phyloP scores from a whole-genome alignment of 2,797 vertebrate species.

The Octomys mimax region DNA sequence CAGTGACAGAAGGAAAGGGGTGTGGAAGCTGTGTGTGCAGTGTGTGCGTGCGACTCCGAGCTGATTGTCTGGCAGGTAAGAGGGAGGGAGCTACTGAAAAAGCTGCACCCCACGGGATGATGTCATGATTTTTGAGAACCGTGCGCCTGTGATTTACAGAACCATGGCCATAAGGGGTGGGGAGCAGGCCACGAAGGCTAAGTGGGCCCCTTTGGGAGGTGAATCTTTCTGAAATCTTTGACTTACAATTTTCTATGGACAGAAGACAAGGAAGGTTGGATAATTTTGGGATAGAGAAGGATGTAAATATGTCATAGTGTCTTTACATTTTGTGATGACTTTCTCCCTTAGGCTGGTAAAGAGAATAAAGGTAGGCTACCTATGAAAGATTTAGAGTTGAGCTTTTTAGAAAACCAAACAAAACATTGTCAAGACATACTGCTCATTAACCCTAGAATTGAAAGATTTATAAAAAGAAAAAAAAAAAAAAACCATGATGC shows the following conservation, averaged over 20 bases:
- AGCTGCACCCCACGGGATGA: background rate
- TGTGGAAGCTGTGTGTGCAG: accelerated
- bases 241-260: background rate
- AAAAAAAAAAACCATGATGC: background rate
- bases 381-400: background rate
- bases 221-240: background rate
- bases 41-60: background rate
- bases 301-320: background rate
- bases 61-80: background rate
- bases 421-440: background rate
- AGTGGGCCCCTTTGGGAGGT: background rate
- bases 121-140: background rate
- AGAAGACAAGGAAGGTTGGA: background rate
- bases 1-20: background rate
- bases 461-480: slow-evolving; percentile 52
- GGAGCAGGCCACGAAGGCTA: background rate
- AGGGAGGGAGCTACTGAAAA: background rate
- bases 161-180: background rate
- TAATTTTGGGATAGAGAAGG: background rate
- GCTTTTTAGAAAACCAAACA: slow-evolving; percentile 27
- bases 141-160: background rate
- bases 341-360: background rate
- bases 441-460: slow-evolving; percentile 39
- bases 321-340: background rate
- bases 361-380: background rate